Base-by-base conservation (phyloP, 2,113 vertebrate species). In the Hippocampus barbouri region DNA sequence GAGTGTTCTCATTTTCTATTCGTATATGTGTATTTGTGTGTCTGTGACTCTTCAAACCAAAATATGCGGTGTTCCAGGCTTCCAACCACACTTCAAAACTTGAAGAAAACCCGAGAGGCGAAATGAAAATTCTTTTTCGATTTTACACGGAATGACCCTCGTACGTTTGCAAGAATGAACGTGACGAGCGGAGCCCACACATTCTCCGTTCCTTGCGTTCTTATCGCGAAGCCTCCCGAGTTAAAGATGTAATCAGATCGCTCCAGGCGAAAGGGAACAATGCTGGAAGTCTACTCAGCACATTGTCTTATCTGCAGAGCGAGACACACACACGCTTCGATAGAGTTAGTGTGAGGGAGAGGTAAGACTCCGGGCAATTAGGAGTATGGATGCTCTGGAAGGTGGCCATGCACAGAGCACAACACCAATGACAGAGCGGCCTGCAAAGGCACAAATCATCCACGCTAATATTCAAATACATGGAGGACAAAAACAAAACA, bases 321-420 rank as follows among this genome's bases (percentile, higher is more conserved):
- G 66, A 40, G n/a, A 71, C 45, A 71, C 68, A 40, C 21, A n/a
- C 15, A 27, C 27, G 10, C 4, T 25, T 30, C 43, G 20, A 41
- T 12, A 30, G 12, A 40, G 27, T 61, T 15, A 15, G 16, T 34
- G 64, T 59, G 75, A 82, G 74, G 4, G 27, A 70, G 77, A 68
- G 18, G 53, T 95, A 91, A 94, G 91, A 90, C 83, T 93, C 93
- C 91, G 93, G 93, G 93, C 94, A 97, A 98, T 98, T 97, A 97
- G 91, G 92, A 90, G 85, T 92, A 94, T 90, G 91, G 93, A 92
- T 92, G 91, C 92, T 89, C 93, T 95, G 94, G 92, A 95, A 83
- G 85, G 82, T 72, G 85, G 92, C 93, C 95, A 96, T 93, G 92
- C 90, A 92, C 90, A 76, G 71, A 79, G 77, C 34, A 69, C 27